These are phyloP conservation scores for Diplosoma virens DNA, from an alignment of 23 tunicate genomes.

Conservation along the genomic window DNA sequence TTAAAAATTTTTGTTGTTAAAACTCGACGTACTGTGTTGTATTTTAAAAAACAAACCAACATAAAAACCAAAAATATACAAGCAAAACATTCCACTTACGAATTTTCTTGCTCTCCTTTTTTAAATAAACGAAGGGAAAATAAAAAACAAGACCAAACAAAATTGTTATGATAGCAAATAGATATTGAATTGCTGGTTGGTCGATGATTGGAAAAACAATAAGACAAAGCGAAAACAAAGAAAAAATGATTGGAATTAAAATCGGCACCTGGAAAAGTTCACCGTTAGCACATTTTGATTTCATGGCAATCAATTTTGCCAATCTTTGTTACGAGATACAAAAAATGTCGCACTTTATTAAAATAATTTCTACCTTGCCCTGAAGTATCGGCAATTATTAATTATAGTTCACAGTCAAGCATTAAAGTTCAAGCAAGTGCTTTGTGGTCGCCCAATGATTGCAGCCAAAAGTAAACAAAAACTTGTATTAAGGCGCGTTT, in stretches of 20 bases:
- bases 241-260: conserved; percentile 70
- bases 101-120: conserved; percentile 42
- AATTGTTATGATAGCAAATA: conserved; percentile 43
- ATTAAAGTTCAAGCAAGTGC: no score
- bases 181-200: conserved; percentile 76
- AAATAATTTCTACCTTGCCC: no score
- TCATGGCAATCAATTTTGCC: no score
- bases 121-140: conserved; percentile 76
- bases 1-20: no score
- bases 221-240: conserved; percentile 50
- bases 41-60: neutral
- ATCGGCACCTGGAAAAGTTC: conserved; percentile 59
- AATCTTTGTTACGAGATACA: no score
- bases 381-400: no score
- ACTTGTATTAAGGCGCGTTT: no score
- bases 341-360: no score
- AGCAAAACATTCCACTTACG: conserved; percentile 36
- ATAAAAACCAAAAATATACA: neutral
- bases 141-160: conserved; percentile 77
- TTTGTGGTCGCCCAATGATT: no score
- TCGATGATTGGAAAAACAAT: conserved; percentile 82
- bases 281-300: no score
- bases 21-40: neutral
- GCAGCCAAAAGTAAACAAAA: no score
- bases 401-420: no score